Evolutionary conservation across 2,113 vertebrate species (phyloP).

Genomic region (Todiramphus chloris): DNA sequence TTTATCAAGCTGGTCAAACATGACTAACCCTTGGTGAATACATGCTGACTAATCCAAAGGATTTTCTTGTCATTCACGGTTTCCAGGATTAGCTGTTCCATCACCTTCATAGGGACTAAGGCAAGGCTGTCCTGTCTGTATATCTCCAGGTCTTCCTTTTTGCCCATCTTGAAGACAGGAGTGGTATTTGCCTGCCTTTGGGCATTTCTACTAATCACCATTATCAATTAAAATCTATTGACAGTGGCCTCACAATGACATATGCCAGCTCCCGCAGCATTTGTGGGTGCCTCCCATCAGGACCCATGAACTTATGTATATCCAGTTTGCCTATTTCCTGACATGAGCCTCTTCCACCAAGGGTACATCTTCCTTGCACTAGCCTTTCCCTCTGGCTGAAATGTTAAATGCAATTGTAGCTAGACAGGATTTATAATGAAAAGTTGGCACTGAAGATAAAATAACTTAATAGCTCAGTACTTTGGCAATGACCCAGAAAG

Average conservation of each 20-base stretch:
- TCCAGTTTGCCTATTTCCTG: not conserved
- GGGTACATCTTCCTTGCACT: accelerated
- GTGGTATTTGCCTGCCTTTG: not conserved
- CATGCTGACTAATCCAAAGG: not conserved
- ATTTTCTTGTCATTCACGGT: not conserved
- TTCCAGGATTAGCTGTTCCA: not conserved
- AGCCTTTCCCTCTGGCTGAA: not conserved
- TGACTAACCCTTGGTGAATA: not conserved
- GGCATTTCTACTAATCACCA: not conserved
- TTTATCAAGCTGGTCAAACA: not conserved
- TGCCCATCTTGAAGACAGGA: not conserved
- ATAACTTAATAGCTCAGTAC: not conserved
- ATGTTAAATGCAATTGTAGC: not conserved
- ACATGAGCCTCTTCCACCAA: not conserved
- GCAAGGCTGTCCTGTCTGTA: not conserved
- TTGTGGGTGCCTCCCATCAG: not conserved
- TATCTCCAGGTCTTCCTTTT: not conserved
- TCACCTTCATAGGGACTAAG: not conserved
- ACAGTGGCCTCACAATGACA: not conserved
- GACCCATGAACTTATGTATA: accelerated
- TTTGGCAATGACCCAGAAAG: not conserved
- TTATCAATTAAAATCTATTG: not conserved
- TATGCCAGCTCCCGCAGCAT: not conserved
- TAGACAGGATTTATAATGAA: not conserved
- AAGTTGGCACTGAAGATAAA: not conserved